These are phyloP conservation scores for Lasioglossum oenotherae DNA, from an alignment of 2,888 invertebrate genomes.

Conservation along the genomic window DNA sequence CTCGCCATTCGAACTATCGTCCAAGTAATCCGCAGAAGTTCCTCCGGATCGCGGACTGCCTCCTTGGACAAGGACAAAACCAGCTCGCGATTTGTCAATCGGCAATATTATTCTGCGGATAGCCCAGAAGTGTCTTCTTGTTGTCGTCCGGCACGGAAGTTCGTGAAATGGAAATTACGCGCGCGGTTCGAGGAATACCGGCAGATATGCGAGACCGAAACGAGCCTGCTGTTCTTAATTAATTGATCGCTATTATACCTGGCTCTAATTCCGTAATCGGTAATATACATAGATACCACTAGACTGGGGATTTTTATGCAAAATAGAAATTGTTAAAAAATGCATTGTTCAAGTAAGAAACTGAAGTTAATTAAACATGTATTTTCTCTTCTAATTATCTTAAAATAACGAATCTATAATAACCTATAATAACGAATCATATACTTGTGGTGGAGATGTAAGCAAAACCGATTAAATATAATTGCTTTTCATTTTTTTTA, in stretches of 20 bases:
- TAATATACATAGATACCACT: neutral
- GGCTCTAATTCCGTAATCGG: neutral
- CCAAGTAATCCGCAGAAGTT: slow-evolving; percentile 66
- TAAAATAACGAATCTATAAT: neutral
- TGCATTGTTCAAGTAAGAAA: neutral
- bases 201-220: neutral
- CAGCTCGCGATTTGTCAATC: slow-evolving; percentile 49
- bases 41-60: neutral
- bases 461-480: no score
- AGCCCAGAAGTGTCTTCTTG: slow-evolving; percentile 33
- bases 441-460: no score
- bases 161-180: slow-evolving; percentile 36
- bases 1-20: slow-evolving; percentile 56
- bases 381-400: neutral
- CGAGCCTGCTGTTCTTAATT: neutral
- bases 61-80: slow-evolving; percentile 38
- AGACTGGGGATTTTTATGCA: neutral
- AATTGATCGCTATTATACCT: neutral
- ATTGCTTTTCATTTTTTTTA: no score
- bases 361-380: neutral
- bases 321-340: neutral
- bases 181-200: neutral
- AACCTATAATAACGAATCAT: no score
- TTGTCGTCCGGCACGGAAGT: slow-evolving; percentile 22
- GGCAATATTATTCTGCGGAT: slow-evolving; percentile 43